Evolutionary conservation across 1,140 invertebrate genomes (phyloP), one percentile per base, ranked within the genome.

Genomic region (Drosophila ficusphila): DNA sequence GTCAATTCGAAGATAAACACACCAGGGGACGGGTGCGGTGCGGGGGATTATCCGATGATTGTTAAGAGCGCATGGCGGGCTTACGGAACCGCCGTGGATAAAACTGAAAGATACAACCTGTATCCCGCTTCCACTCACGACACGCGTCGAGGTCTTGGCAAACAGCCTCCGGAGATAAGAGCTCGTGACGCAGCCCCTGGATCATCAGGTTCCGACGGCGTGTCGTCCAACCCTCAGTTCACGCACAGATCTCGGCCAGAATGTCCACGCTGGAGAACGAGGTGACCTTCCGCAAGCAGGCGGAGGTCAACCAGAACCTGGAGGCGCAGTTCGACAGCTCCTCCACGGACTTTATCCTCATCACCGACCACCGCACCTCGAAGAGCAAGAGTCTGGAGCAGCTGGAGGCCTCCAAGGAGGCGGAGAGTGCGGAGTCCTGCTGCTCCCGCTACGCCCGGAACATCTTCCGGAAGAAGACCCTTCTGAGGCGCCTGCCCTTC

Each of bases 401-500:
- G 31, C 19, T 90, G 57, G 78, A 90, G 47, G 72, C 61, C 14
- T 42, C 76, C 23, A 69, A 69, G 25, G 54, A 72, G 56, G 49
- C 73, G 4, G 31, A 41, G 8, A 68, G 71, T 9, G 38, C 16
- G 16, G 4, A 58, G 1, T 56, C 51, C 12, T 86, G 75, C 12
- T 89, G 81, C 25, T 36, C 48, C n/a, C 68, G 47, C 8, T 73
- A 60, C 27, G 25, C 48, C 11, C 48, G 56, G 1, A 90, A 69
- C 39, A 49, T 90, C 0, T 91, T 73, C 25, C 74, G 86, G 19
- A 94, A 93, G 73, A 96, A 96, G 91, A 95, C 93, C 3, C 91
- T 96, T 0, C 93, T 94, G 76, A 95, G 94, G 78, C 93, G 95
- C 7, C 65, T 97, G 29, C 96, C 96, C 3, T 93, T 97, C 38